Base-by-base conservation (phyloP, 2,888 invertebrate genomes). In the Phlogophora meticulosa region DNA sequence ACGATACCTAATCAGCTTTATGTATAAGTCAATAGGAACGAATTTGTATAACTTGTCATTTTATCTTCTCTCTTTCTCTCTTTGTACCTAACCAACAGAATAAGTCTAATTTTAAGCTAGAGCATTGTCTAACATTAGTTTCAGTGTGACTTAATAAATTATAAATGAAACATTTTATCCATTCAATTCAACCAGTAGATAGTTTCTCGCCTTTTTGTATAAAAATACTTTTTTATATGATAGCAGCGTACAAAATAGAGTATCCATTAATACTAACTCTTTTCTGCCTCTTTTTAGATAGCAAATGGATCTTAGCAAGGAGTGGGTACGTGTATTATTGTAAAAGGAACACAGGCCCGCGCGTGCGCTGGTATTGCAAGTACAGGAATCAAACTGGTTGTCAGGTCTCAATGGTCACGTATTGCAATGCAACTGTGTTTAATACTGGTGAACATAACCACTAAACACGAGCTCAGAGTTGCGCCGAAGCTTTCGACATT, bases 311-410 rank as follows among this genome's bases (percentile, higher is more conserved):
- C 24, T 22, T 60, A 9, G 51, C 45, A 45, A 48, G 43, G 5
- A 52, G 43, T 11, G 76, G 76, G 0, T 76, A 40, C 48, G 36
- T 60, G 22, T 76, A 49, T 52, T 57, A 76, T 24, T 76, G 76
- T 34, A 76, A 76, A 46, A 40, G 52, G 17, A 49, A 52, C 1
- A 56, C 10, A 0, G 32, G 62, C 0, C 46, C 34, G 2, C 72
- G 72, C 34, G 56, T 72, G 9, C 58, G 77, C 38, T 76, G 76
- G 76, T 76, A 76, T 22, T 76, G 76, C 36, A 76, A 63, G n/a
- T 4, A 45, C 0, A 56, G 76, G 13, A 36, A 28, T 0, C 15
- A n/a, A 2, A 56, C 55, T 7, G 43, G 20, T 17, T 76, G 76
- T 24, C 15, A 4, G 3, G 76, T 58, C 10, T 45, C 55, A 1